phyloP scores from a whole-genome alignment of 1,140 invertebrate genomes.

The Drosophila parabipectinata region DNA sequence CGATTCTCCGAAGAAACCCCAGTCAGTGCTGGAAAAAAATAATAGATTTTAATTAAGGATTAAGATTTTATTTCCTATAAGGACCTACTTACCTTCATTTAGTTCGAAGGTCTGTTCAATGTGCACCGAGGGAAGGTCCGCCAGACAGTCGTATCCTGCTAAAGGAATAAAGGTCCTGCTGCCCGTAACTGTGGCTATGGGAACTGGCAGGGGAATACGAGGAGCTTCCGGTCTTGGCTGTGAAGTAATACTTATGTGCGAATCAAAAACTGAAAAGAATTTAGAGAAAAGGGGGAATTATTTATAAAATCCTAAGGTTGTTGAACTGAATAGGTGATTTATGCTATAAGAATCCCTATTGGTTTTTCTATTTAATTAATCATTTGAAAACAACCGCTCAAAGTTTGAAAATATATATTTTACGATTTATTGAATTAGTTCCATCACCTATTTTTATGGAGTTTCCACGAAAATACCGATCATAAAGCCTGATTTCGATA shows the following conservation, averaged over 20 bases:
- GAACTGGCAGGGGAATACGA: slow-evolving; percentile 65
- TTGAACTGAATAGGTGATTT: too few species aligned
- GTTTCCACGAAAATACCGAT: slow-evolving; percentile 8
- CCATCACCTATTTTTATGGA: slow-evolving; percentile 1
- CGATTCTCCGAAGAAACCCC: slow-evolving; percentile 86
- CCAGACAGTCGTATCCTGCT: slow-evolving; percentile 74
- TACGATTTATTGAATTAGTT: neutral
- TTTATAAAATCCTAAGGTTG: too few species aligned
- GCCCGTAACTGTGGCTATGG: slow-evolving; percentile 67
- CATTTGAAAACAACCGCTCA: too few species aligned
- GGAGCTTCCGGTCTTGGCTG: slow-evolving; percentile 59
- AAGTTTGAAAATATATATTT: neutral
- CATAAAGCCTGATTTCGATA: slow-evolving; percentile 18
- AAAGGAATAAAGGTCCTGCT: slow-evolving; percentile 72
- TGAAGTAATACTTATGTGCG: slow-evolving; percentile 73
- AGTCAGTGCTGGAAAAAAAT: slow-evolving; percentile 66
- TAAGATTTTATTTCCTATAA: neutral
- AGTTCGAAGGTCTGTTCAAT: slow-evolving; percentile 83
- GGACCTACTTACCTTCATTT: slow-evolving; percentile 57
- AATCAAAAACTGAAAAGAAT: slow-evolving; percentile 66
- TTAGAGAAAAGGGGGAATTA: neutral
- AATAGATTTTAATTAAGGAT: neutral
- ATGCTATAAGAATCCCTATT: too few species aligned
- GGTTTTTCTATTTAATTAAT: too few species aligned
- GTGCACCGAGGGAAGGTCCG: slow-evolving; percentile 79